These are phyloP conservation scores for Lipophrys pholis DNA, from an alignment of 2,113 vertebrate genomes.

Conservation along the genomic window DNA sequence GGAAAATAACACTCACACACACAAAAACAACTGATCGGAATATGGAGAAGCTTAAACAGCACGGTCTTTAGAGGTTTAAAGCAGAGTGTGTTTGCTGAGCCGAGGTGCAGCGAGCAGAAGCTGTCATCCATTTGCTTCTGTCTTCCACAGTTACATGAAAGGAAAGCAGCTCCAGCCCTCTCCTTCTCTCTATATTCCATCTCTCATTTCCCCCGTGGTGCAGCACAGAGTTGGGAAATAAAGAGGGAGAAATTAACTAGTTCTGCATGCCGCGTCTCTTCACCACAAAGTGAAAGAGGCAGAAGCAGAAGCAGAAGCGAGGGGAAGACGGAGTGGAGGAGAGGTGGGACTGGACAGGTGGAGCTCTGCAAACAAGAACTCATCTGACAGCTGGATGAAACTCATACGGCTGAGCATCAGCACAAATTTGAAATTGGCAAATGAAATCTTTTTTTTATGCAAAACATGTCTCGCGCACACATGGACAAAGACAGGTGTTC, in stretches of 20 bases:
- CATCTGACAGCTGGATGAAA: conserved; percentile 62
- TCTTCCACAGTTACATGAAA: conserved; percentile 69
- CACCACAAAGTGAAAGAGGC: conserved; percentile 8
- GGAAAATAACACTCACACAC: background rate
- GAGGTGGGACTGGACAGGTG: conserved; percentile 61
- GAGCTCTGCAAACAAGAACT: conserved; percentile 58
- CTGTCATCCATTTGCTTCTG: conserved; percentile 66
- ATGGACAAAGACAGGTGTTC: conserved; percentile 31
- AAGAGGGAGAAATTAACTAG: conserved; percentile 73
- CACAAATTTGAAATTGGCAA: conserved; percentile 42
- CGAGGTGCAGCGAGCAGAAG: conserved; percentile 56
- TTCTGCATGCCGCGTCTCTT: conserved; percentile 31
- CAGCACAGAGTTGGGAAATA: conserved; percentile 59
- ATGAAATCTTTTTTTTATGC: conserved; percentile 47
- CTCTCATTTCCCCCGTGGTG: conserved; percentile 55
- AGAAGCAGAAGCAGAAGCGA: conserved; percentile 13
- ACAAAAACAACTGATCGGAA: conserved; percentile 13
- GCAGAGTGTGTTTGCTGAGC: conserved; percentile 50
- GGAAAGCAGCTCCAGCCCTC: conserved; percentile 49
- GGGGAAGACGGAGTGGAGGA: conserved; percentile 38
- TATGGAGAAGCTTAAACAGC: conserved; percentile 27
- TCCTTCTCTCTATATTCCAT: conserved; percentile 36
- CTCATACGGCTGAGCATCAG: conserved; percentile 56
- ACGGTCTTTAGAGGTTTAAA: conserved; percentile 18
- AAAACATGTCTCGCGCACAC: conserved; percentile 37